Conservation (phyloP, 2,113 vertebrate genomes). For the Vidua macroura region DNA sequence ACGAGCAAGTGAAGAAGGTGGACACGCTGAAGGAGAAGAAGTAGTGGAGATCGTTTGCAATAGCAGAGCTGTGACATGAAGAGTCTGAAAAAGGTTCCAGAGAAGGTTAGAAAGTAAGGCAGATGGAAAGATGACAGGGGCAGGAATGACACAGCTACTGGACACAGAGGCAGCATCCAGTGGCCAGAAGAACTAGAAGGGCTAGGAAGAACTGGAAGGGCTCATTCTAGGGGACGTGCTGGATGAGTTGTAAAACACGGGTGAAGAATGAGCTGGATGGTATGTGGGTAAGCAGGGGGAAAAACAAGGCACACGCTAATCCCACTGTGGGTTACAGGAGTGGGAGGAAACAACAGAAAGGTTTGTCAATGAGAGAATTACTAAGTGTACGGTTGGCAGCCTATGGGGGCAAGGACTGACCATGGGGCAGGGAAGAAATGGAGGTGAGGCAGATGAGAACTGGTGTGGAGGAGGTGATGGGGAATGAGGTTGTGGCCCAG, state of each 20-base stretch:
- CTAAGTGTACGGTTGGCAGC: neutral
- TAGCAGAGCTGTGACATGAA: neutral
- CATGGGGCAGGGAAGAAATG: neutral
- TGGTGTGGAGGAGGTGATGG: neutral
- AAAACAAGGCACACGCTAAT: neutral
- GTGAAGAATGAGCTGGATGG: rapidly evolving
- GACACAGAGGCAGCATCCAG: neutral
- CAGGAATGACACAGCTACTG: neutral
- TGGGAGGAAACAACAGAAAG: neutral
- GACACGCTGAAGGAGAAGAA: neutral
- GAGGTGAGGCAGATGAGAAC: rapidly evolving
- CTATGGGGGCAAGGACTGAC: rapidly evolving
- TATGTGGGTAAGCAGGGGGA: neutral
- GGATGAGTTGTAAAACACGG: neutral
- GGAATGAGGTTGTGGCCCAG: neutral
- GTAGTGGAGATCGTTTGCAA: rapidly evolving
- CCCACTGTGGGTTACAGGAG: neutral
- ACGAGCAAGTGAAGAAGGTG: neutral
- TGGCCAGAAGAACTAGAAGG: too few species aligned
- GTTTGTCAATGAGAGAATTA: neutral
- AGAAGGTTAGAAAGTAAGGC: neutral
- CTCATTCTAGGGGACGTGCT: rapidly evolving
- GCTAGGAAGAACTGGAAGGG: neutral
- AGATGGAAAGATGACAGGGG: neutral
- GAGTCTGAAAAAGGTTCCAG: neutral